A percentile compares a stretch with the other conserved stretches of the same genome.
These are phyloP conservation scores for Brienomyrus brachyistius DNA, from an alignment of 2,113 vertebrate genomes.

Conservation along the genomic window DNA sequence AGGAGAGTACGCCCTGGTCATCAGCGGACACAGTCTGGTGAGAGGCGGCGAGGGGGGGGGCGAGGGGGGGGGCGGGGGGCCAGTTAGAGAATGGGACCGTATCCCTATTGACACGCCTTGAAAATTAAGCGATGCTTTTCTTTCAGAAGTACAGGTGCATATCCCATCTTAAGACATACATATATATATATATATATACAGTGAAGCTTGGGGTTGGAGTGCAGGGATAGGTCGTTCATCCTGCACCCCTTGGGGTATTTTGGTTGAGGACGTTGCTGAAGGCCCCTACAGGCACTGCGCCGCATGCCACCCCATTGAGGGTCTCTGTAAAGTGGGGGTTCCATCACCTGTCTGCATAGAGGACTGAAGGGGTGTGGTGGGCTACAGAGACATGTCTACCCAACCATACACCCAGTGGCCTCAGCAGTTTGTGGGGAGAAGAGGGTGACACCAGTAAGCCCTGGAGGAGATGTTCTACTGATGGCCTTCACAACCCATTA, in stretches of 20 bases:
- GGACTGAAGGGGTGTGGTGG: not conserved
- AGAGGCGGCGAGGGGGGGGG: slow-evolving; percentile 21
- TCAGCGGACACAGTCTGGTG: slow-evolving; percentile 91
- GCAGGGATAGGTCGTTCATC: not conserved
- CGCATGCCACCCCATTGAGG: not conserved
- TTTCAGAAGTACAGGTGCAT: not conserved
- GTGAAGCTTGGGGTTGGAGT: not conserved
- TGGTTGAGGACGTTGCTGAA: not conserved
- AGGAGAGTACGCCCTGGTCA: slow-evolving; percentile 81
- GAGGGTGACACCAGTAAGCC: not conserved
- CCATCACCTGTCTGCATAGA: not conserved
- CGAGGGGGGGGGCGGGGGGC: not conserved
- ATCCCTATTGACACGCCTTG: not conserved
- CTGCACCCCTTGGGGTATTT: not conserved
- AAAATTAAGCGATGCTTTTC: not conserved
- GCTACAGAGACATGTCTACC: not conserved
- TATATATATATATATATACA: not conserved
- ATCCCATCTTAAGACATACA: not conserved
- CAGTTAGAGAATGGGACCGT: not conserved
- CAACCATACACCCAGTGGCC: not conserved
- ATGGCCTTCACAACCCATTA: not conserved
- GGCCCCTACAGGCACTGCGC: not conserved
- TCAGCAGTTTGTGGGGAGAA: not conserved
- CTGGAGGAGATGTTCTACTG: not conserved
- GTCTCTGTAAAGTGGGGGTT: not conserved